phyloP scores from a whole-genome alignment of 2,888 invertebrate genomes.

The Acrobasis suavella region DNA sequence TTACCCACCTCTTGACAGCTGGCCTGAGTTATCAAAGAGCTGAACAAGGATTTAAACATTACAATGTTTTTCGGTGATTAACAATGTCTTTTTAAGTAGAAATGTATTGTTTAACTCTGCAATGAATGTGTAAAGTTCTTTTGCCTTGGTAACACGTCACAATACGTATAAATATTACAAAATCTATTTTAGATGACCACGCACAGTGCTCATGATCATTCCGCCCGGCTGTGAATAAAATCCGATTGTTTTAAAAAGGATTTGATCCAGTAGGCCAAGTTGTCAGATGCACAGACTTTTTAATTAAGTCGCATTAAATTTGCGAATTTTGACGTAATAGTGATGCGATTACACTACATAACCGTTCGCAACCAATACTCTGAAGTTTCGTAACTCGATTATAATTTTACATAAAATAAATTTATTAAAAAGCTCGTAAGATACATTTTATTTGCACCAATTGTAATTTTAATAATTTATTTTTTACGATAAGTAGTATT shows the following conservation, averaged over 20 bases:
- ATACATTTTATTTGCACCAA: too few relatives aligned
- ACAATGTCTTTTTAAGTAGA: slow-evolving; percentile 52
- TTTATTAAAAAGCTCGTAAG: too few relatives aligned
- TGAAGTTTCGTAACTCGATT: neutral
- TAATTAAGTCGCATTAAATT: slow-evolving; percentile 39
- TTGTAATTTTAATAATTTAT: too few relatives aligned
- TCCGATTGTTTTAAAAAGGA: slow-evolving; percentile 37
- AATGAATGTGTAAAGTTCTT: slow-evolving; percentile 58
- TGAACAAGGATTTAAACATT: slow-evolving; percentile 85
- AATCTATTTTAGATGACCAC: slow-evolving; percentile 78
- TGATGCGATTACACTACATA: slow-evolving; percentile 19
- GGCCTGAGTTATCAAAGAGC: slow-evolving; percentile 84
- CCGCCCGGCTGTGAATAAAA: slow-evolving; percentile 58
- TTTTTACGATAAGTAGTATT: too few relatives aligned
- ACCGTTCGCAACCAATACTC: neutral
- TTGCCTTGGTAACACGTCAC: slow-evolving; percentile 73
- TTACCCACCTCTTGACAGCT: slow-evolving; percentile 91
- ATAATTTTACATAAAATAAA: too few relatives aligned
- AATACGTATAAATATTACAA: slow-evolving; percentile 70
- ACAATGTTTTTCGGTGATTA: slow-evolving; percentile 73
- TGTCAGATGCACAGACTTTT: slow-evolving; percentile 31
- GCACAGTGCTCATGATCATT: slow-evolving; percentile 69
- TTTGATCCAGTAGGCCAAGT: slow-evolving; percentile 34
- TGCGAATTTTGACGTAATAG: slow-evolving; percentile 27
- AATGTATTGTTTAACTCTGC: slow-evolving; percentile 54